Base-by-base conservation (phyloP, 2,113 vertebrate species). In the Garra rufa region DNA sequence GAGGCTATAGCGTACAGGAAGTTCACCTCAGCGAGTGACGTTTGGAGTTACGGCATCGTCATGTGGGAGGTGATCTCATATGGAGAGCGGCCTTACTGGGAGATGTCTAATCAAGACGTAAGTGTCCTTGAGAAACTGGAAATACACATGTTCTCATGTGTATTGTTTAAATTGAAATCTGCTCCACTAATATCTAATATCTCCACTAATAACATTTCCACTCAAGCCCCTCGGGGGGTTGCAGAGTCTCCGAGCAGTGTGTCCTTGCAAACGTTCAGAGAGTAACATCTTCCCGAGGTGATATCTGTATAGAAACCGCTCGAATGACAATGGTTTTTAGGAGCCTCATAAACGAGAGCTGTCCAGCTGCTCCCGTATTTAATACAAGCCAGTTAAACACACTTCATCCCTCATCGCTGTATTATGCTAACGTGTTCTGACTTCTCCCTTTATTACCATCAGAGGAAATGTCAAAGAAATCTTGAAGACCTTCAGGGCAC, bases 11-110 rank as follows among this genome's bases (percentile, higher is more conserved):
- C 94, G 9, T 95, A 94, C 92, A 92, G 94, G 90, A 95, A 95
- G 91, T 95, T 95, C 88, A 95, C 94, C 73, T 95, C 94, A 4
- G 94, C 94, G 28, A 94, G 93, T 6, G 94, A 95, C 17, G 92
- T 94, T 87, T 95, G 94, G 94, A 95, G 94, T 83, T 95, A 95
- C 15, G 94, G 94, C 9, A 95, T 95, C 67, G 94, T 95, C 88
- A 95, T 95, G 94, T 95, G 94, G 94, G 94, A 95, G 89, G 94
- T 95, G 87, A 91, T 95, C 83, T 95, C 94, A 24, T 95, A 95
- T 1, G 94, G 94, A 83, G 94, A 95, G 88, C 92, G 94, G 83
- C 94, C 94, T 41, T 95, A 95, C 88, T 95, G 94, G 94, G 94
- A 95, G 90, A 95, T 95, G 94, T 94, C 94, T 86, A 95, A 95